Evolutionary conservation across 2,888 invertebrate genomes (phyloP).

Genomic region (Luffia ferchaultella): DNA sequence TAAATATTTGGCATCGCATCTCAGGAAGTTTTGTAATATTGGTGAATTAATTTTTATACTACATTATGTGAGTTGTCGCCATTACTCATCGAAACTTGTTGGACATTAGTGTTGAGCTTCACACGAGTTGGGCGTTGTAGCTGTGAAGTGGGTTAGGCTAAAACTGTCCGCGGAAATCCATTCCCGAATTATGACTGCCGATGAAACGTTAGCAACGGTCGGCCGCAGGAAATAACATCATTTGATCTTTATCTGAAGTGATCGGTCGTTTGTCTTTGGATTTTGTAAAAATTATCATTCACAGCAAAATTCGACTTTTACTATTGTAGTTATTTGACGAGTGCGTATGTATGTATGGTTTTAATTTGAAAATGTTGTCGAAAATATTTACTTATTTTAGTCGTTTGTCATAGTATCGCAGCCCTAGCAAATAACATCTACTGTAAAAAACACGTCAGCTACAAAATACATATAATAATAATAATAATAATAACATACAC

Average conservation of each 20-base stretch:
- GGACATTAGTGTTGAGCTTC: neutral
- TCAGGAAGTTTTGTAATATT: neutral
- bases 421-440: too few species aligned
- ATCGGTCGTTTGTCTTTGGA: too few species aligned
- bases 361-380: too few species aligned
- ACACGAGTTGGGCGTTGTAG: neutral
- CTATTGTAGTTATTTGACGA: too few species aligned
- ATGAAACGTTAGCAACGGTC: slow-evolving; percentile 44
- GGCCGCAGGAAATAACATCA: slow-evolving; percentile 37
- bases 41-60: neutral
- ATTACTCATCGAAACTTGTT: neutral
- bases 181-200: slow-evolving; percentile 56
- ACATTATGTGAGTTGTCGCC: neutral
- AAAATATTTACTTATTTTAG: too few species aligned
- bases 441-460: too few species aligned
- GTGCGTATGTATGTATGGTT: too few species aligned
- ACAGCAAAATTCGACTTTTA: too few species aligned
- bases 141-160: slow-evolving; percentile 38
- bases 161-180: slow-evolving; percentile 54
- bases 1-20: neutral
- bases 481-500: too few species aligned
- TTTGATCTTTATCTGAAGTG: neutral
- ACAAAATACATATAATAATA: too few species aligned
- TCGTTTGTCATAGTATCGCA: too few species aligned
- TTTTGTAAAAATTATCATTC: too few species aligned